phyloP scores from a whole-genome alignment of 2,113 vertebrate species.

The Macaca nemestrina region DNA sequence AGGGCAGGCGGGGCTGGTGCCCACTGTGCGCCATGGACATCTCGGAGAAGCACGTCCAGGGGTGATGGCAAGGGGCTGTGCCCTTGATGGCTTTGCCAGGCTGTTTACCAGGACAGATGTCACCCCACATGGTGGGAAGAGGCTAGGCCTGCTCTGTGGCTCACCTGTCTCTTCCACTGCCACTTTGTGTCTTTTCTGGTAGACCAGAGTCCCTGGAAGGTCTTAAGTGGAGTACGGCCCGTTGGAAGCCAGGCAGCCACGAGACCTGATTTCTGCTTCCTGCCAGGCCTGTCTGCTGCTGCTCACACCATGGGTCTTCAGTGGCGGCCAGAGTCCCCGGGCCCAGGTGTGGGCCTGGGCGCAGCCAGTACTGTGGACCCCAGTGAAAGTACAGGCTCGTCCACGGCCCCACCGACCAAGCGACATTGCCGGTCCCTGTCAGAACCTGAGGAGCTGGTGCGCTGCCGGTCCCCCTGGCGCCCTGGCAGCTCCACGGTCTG shows the following conservation, averaged over 20 bases:
- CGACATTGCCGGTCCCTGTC: slow-evolving; percentile 87
- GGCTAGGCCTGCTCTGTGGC: background rate
- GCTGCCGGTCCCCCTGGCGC: slow-evolving; percentile 84
- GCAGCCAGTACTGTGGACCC: slow-evolving; percentile 81
- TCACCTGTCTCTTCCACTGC: background rate
- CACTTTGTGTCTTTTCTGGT: slow-evolving; percentile 26
- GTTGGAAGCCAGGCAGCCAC: slow-evolving; percentile 68
- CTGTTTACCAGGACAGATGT: background rate
- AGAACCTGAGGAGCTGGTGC: slow-evolving; percentile 85
- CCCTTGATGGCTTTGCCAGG: too few species aligned
- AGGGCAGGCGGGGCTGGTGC: background rate
- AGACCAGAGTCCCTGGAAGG: slow-evolving; percentile 84
- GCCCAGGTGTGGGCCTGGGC: slow-evolving; percentile 65
- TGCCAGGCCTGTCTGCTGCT: slow-evolving; percentile 53
- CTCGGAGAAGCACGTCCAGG: background rate
- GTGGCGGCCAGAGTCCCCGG: slow-evolving; percentile 79
- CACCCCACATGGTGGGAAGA: background rate
- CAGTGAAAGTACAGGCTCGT: slow-evolving; percentile 78
- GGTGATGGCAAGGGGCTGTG: too few species aligned
- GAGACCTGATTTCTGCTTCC: slow-evolving; percentile 73
- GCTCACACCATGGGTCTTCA: slow-evolving; percentile 68
- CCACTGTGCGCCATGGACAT: too few species aligned
- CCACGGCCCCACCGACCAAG: slow-evolving; percentile 84
- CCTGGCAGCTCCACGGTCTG: slow-evolving; percentile 87
- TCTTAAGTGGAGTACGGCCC: slow-evolving; percentile 77